phyloP scores from a whole-genome alignment of 2,888 invertebrate species.

The Phyllotreta striolata region DNA sequence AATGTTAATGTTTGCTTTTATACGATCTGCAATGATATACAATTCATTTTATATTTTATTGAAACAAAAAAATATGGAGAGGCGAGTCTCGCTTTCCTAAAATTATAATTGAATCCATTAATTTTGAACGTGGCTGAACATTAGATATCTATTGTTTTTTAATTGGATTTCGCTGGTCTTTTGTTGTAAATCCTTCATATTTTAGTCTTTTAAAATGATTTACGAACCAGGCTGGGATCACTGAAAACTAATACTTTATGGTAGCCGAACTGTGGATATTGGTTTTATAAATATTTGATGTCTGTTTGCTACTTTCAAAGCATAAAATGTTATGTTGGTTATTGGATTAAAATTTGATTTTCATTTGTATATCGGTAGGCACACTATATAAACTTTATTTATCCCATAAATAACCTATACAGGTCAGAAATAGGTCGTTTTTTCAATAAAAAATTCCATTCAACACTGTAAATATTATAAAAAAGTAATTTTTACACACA shows the following conservation, averaged over 20 bases:
- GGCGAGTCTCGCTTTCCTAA: constrained; percentile 21
- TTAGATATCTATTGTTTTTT: constrained; percentile 35
- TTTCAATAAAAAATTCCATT: no score
- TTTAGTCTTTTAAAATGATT: constrained; percentile 25
- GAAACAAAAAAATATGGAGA: constrained; percentile 21
- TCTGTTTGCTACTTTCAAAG: constrained; percentile 10
- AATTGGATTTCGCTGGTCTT: constrained; percentile 33
- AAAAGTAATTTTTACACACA: no score
- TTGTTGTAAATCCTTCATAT: constrained; percentile 33
- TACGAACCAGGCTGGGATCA: constrained; percentile 2
- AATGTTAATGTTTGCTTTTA: constrained; percentile 20
- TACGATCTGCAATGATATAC: constrained; percentile 14
- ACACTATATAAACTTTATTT: neutral
- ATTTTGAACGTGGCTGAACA: constrained; percentile 33
- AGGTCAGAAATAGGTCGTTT: no score
- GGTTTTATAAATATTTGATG: constrained; percentile 16
- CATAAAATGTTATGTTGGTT: constrained; percentile 12
- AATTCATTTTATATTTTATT: constrained; percentile 21
- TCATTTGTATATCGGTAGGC: constrained; percentile 4
- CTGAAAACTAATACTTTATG: constrained; percentile 13
- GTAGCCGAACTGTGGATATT: constrained; percentile 12
- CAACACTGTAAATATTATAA: no score
- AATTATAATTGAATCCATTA: constrained; percentile 36
- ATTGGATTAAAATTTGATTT: constrained; percentile 14
- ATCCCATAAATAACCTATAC: no score